Evolutionary conservation across 1,140 invertebrate genomes (phyloP).

Genomic region (Cyclina sinensis): DNA sequence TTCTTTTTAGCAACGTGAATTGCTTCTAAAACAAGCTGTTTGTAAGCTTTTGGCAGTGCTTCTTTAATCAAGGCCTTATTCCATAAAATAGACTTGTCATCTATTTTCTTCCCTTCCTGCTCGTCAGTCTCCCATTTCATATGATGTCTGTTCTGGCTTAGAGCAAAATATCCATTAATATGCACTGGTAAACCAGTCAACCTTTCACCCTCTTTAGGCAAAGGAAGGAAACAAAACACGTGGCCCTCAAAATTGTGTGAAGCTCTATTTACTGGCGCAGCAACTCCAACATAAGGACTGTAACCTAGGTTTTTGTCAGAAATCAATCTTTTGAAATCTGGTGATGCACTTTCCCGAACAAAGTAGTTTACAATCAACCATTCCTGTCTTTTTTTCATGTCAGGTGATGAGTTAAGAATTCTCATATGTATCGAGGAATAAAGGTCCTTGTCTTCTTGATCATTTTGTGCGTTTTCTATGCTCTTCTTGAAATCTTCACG

Average conservation of each 20-base stretch:
- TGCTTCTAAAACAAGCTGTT: conserved; percentile 42
- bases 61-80: conserved; percentile 79
- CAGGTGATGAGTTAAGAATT: background rate
- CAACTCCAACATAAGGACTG: conserved; percentile 80
- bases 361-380: conserved; percentile 72
- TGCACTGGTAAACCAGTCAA: conserved; percentile 83
- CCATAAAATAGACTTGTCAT: conserved; percentile 79
- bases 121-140: conserved; percentile 80
- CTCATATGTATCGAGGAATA: background rate
- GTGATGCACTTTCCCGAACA: conserved; percentile 53
- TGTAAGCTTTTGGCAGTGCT: conserved; percentile 74
- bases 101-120: conserved; percentile 56
- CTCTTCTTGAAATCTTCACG: background rate
- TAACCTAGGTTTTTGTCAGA: conserved; percentile 68
- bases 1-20: background rate
- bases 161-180: conserved; percentile 82
- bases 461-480: background rate
- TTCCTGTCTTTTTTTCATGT: background rate
- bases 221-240: conserved; percentile 83
- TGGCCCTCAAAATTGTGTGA: conserved; percentile 73
- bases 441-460: background rate
- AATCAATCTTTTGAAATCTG: conserved; percentile 63
- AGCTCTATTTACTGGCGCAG: conserved; percentile 64
- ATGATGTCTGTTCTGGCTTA: conserved; percentile 81
- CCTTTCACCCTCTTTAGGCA: conserved; percentile 75